Conservation (phyloP, 2,113 vertebrate species). For the Anolis carolinensis region DNA sequence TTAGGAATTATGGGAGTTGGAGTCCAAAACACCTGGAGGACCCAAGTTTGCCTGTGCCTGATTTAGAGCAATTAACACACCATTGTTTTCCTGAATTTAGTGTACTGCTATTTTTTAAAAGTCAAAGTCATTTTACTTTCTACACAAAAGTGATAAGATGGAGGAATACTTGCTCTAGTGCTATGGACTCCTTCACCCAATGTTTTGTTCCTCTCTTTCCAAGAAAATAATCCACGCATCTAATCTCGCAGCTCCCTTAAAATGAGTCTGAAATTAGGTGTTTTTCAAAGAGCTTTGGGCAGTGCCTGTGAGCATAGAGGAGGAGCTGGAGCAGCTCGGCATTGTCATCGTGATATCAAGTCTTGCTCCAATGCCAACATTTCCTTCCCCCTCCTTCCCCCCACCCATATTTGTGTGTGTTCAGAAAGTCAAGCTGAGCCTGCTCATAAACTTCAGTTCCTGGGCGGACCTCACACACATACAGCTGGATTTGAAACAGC, state of each 20-base stretch:
- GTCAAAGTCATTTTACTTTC: fast-evolving
- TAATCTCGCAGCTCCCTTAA: constrained; percentile 37
- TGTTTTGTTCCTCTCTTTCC: constrained; percentile 27
- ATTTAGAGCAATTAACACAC: no score
- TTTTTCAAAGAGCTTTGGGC: constrained; percentile 34
- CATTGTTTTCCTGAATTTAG: constrained; percentile 38
- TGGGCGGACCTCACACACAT: constrained; percentile 78
- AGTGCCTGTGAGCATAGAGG: fast-evolving
- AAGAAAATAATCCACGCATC: constrained; percentile 19
- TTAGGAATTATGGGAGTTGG: no score
- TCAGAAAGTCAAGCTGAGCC: constrained; percentile 52
- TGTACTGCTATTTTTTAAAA: constrained; percentile 34
- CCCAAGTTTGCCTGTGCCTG: no score
- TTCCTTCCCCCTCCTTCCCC: constrained; percentile 2
- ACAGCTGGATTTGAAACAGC: constrained; percentile 88
- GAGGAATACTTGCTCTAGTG: neutral
- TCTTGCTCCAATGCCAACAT: constrained; percentile 32
- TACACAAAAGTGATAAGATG: neutral
- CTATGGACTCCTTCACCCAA: neutral
- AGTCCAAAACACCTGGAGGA: no score
- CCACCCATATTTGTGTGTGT: constrained; percentile 65
- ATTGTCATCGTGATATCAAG: neutral
- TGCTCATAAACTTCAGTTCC: constrained; percentile 74
- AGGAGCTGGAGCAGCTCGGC: neutral
- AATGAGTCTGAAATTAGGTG: constrained; percentile 41